Percentiles rank a stretch among this genome's conserved stretches.
phyloP scores from a whole-genome alignment of 2,888 invertebrate species.

The Ommatoiulus sabulosus region DNA sequence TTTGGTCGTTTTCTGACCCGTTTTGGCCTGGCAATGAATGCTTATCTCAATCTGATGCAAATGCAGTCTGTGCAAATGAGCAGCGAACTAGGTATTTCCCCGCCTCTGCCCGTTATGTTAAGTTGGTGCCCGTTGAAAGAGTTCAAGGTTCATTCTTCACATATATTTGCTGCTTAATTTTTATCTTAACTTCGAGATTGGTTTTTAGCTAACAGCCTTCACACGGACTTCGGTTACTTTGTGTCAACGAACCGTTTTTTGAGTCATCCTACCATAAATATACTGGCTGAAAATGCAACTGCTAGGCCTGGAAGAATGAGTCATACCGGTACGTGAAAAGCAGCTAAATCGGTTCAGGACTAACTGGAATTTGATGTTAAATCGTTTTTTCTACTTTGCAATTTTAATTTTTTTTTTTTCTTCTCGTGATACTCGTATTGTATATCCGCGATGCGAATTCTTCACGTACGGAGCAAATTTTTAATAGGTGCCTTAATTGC shows the following conservation, averaged over 20 bases:
- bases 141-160: slow-evolving; percentile 2
- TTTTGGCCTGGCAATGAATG: too few relatives aligned
- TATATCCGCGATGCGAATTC: background rate
- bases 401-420: slow-evolving; percentile 19
- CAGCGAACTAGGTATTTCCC: background rate
- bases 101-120: background rate
- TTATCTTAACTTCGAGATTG: background rate
- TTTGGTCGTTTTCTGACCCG: too few relatives aligned
- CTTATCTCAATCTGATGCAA: background rate
- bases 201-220: background rate
- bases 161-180: background rate
- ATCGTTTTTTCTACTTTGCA: background rate
- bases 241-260: slow-evolving; percentile 51
- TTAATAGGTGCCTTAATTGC: slow-evolving; percentile 19
- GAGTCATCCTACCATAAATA: slow-evolving; percentile 48
- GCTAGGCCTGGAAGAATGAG: background rate
- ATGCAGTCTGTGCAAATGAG: background rate
- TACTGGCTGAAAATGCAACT: background rate
- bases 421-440: background rate
- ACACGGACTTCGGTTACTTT: background rate
- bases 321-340: background rate
- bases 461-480: background rate
- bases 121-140: background rate
- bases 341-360: background rate
- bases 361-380: background rate